Percentiles rank a stretch among this genome's conserved stretches.
These are phyloP conservation scores for Aleadryas rufinucha DNA, from an alignment of 2,113 vertebrate species.

Conservation along the genomic window DNA sequence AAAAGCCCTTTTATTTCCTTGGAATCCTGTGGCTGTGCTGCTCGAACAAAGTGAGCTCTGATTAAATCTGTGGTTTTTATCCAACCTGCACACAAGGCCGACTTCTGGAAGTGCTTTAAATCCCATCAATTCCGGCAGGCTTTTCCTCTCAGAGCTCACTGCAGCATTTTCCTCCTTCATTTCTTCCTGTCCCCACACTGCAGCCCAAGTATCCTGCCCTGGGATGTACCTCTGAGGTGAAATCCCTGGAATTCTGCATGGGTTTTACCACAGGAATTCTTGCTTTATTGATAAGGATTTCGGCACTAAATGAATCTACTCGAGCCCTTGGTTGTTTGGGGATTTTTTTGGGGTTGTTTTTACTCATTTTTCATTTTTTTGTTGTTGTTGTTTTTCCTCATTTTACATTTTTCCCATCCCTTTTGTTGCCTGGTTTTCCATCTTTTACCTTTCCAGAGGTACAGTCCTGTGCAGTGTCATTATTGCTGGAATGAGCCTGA, in stretches of 20 bases:
- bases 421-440: accelerated
- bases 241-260: neutral
- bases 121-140: neutral
- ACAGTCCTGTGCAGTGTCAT: accelerated
- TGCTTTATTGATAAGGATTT: neutral
- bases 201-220: neutral
- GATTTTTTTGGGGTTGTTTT: neutral
- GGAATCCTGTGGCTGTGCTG: neutral
- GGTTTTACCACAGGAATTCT: neutral
- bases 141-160: neutral
- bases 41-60: neutral
- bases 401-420: neutral
- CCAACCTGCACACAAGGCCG: neutral
- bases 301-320: neutral
- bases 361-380: too few relatives aligned
- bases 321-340: neutral
- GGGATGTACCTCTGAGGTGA: neutral
- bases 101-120: slow-evolving; percentile 35
- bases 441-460: neutral
- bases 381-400: neutral
- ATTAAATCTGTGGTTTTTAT: neutral
- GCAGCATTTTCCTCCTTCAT: neutral
- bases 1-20: neutral
- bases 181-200: neutral
- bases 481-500: neutral